Percentiles rank a stretch among this genome's conserved stretches.
Conservation (phyloP, 2,113 vertebrate species). For the Taxidea taxus region DNA sequence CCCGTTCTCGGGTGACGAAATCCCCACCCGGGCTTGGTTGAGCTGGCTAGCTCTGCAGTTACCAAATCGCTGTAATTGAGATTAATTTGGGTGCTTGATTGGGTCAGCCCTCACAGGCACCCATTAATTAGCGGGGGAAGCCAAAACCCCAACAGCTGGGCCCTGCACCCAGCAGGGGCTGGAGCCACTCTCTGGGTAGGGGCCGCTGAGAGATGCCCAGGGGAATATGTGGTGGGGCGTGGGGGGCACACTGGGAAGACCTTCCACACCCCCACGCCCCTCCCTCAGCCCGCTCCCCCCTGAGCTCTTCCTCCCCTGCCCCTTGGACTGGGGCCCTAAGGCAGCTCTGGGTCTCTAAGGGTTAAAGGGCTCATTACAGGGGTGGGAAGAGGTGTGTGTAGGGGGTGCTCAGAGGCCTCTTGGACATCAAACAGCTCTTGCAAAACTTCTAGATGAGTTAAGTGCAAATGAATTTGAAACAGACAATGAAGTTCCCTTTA, state of each 20-base stretch:
- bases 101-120: slow-evolving; percentile 85
- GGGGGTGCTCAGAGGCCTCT: slow-evolving; percentile 1
- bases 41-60: slow-evolving; percentile 84
- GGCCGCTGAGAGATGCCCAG: neutral
- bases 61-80: slow-evolving; percentile 88
- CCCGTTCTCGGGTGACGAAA: slow-evolving; percentile 83
- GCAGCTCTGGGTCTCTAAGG: neutral
- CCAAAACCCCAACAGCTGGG: slow-evolving; percentile 76
- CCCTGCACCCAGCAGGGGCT: slow-evolving; percentile 63
- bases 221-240: rapidly evolving
- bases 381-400: neutral
- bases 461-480: slow-evolving; percentile 74
- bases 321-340: neutral
- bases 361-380: slow-evolving; percentile 65
- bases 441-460: slow-evolving; percentile 76
- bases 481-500: slow-evolving; percentile 76
- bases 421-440: slow-evolving; percentile 77
- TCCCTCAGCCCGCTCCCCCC: neutral
- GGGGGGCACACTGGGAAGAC: neutral
- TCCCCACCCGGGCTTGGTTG: slow-evolving; percentile 71
- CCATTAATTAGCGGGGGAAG: slow-evolving; percentile 87
- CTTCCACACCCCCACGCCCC: rapidly evolving
- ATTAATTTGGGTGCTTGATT: slow-evolving; percentile 87
- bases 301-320: neutral
- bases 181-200: slow-evolving; percentile 66